A percentile compares a stretch with the other conserved stretches of the same genome.
These are phyloP conservation scores for Rhimphoctona megacephalus DNA, from an alignment of 2,888 invertebrate species.

Conservation along the genomic window DNA sequence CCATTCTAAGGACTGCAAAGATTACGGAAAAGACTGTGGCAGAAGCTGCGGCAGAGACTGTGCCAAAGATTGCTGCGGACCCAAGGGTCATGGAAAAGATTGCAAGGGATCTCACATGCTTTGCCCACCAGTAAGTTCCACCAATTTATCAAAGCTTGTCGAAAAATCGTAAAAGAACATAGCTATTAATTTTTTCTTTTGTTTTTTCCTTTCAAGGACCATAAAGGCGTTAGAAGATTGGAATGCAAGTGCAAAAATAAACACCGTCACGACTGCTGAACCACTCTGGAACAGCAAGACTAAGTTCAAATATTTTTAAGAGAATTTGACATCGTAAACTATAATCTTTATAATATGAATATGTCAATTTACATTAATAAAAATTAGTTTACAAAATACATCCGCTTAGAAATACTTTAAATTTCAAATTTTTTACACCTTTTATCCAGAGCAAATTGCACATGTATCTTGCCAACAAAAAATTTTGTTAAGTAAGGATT, in stretches of 20 bases:
- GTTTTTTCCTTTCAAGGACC: background rate
- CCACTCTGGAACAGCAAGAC: background rate
- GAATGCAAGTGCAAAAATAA: slow-evolving; percentile 38
- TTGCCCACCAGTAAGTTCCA: background rate
- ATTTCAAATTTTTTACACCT: background rate
- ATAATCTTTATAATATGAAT: background rate
- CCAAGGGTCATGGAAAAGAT: background rate
- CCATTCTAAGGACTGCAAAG: background rate
- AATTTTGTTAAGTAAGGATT: background rate
- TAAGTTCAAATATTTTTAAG: background rate
- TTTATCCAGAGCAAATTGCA: background rate
- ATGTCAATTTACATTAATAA: background rate
- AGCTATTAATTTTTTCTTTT: background rate
- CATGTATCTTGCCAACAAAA: background rate
- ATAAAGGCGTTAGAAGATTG: background rate
- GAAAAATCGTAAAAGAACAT: background rate
- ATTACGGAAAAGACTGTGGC: background rate
- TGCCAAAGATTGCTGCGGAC: background rate
- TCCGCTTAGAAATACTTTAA: background rate
- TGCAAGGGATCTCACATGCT: background rate
- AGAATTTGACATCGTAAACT: background rate
- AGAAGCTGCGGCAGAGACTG: background rate
- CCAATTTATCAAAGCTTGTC: background rate
- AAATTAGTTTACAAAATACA: background rate
- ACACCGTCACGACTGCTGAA: background rate